Base-by-base conservation (phyloP, 2,113 vertebrate species). In the Thymallus thymallus region DNA sequence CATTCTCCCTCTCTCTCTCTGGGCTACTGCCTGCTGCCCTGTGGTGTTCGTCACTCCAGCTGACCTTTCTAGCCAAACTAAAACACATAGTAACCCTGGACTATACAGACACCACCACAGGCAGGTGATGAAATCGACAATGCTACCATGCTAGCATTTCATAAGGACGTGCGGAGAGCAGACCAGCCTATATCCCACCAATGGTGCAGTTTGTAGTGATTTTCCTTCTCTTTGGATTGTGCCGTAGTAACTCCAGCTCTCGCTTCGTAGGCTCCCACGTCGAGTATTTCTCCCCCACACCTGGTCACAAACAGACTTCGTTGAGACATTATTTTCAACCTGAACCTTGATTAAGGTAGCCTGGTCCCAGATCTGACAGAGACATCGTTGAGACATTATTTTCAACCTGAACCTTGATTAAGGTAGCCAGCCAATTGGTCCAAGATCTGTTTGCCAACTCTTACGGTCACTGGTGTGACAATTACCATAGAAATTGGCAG, bases 171-270 rank as follows among this genome's bases (percentile, higher is more conserved):
- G 60, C 29, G 71, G 41, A 55, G 46, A 20, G 76, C 20, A 46
- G 41, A 16, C 35, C 35, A 20, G 58, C 67, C 20, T 13, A 61
- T 68, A 65, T 68, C 95, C 89, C 82, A 99, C 98, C 98, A 89
- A 99, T 99, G 90, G 98, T 99, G 88, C 97, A 99, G 92, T 99
- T 99, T 60, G 96, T 95, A 69, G 98, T 99, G 89, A 99, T 99
- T 95, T 98, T 99, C 90, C 98, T 94, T 78, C 98, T 92, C 91
- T 99, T 99, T 51, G 98, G 98, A 92, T 99, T 99, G 91, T 99
- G 97, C 76, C 96, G 95, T 91, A 99, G 93, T 92, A 99, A 91
- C 75, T 99, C 98, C 87, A 99, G 93, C 86, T 99, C 98, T 76
- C 97, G 90, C 85, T 98, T 99, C 80, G 97, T 99, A 9, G 98